Conservation (phyloP, 2,888 invertebrate genomes). For the Shargacucullia verbasci region DNA sequence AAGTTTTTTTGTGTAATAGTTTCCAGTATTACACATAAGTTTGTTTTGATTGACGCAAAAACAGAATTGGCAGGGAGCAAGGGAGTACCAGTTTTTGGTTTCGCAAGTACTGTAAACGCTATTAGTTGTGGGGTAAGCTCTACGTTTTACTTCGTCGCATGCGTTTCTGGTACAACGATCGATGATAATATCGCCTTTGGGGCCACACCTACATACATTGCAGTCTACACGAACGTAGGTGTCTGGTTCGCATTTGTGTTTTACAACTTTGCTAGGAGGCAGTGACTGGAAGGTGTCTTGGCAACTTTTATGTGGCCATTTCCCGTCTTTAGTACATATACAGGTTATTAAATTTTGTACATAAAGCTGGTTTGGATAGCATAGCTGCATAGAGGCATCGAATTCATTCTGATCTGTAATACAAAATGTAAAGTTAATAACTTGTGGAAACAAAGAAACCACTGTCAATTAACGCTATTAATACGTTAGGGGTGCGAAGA, state of each 20-base stretch:
- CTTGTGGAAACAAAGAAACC: background rate
- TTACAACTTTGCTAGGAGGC: conserved; percentile 28
- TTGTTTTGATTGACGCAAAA: conserved; percentile 72
- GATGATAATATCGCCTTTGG: conserved; percentile 63
- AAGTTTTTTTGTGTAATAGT: conserved; percentile 50
- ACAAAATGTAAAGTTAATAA: background rate
- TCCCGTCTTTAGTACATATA: conserved; percentile 67
- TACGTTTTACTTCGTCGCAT: conserved; percentile 56
- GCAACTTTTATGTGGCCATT: conserved; percentile 72
- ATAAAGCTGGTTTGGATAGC: conserved; percentile 67
- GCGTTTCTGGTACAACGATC: conserved; percentile 72
- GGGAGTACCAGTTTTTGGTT: conserved; percentile 73
- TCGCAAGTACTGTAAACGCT: conserved; percentile 67
- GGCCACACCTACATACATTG: conserved; percentile 74
- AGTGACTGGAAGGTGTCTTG: conserved; percentile 56
- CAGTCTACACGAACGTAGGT: conserved; percentile 69
- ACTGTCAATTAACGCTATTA: background rate
- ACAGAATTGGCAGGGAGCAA: conserved; percentile 77
- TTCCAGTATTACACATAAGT: conserved; percentile 73
- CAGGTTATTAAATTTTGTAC: conserved; percentile 63
- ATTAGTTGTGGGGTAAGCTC: conserved; percentile 28
- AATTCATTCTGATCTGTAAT: conserved; percentile 32
- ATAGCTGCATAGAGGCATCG: conserved; percentile 34
- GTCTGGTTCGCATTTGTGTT: conserved; percentile 65
- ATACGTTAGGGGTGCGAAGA: too few relatives aligned